A percentile compares a stretch with the other conserved stretches of the same genome.
Evolutionary conservation across 2,888 invertebrate species (phyloP).

Genomic region (Drosophila anomalata): DNA sequence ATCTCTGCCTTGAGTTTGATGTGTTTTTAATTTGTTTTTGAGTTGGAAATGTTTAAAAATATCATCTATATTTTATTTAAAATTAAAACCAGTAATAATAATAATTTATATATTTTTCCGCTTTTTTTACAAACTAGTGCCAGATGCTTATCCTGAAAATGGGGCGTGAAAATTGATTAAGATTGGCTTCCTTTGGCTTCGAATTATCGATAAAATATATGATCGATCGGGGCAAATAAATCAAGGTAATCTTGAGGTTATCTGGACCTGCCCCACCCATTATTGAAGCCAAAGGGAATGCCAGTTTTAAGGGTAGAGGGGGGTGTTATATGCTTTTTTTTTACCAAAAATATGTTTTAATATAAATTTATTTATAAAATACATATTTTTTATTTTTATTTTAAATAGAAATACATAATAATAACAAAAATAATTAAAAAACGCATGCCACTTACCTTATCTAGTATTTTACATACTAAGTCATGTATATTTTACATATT

Average conservation of each 20-base stretch:
- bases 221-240: slow-evolving; percentile 53
- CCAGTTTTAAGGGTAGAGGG: background rate
- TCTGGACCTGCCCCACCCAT: slow-evolving; percentile 5
- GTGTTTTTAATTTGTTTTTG: background rate
- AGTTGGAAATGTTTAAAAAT: too few relatives aligned
- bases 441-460: background rate
- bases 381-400: background rate
- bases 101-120: background rate
- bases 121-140: background rate
- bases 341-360: background rate
- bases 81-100: too few relatives aligned
- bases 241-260: slow-evolving; percentile 50
- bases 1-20: background rate
- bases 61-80: too few relatives aligned
- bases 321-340: background rate
- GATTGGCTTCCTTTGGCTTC: slow-evolving; percentile 4
- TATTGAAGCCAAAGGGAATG: background rate
- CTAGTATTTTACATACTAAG: background rate
- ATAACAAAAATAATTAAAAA: too few relatives aligned
- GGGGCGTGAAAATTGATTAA: slow-evolving; percentile 24
- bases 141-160: slow-evolving; percentile 29
- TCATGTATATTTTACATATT: background rate
- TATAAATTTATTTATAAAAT: background rate
- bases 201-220: slow-evolving; percentile 45
- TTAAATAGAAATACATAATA: background rate